Evolutionary conservation across 2,797 vertebrate species (phyloP), one percentile per base, ranked within the genome.

Genomic region (Argyrosomus regius): DNA sequence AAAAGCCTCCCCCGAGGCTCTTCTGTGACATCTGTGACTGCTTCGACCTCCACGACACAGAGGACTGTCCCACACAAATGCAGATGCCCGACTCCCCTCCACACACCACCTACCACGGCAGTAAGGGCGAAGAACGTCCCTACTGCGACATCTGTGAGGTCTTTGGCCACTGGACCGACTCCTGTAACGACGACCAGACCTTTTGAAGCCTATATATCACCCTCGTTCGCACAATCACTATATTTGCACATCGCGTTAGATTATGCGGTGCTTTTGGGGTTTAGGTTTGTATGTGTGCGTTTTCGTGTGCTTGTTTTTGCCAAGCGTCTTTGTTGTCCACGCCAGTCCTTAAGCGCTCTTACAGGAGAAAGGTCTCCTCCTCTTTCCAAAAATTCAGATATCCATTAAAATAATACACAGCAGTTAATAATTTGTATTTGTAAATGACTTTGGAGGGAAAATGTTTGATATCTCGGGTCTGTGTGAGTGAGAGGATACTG

Each of bases 11-110:
- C 1, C 98, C 98, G 0, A 96, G 98, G 43, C 95, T 98, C 45
- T 99, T 99, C 95, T 99, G 98, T 6, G 98, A 99, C 91, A 99
- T 99, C 84, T 99, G 98, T 6, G 98, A 99, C 93, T 97, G 97
- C 94, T 99, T 99, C 2, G 98, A 99, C 65, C 96, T 97, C 58
- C 98, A 99, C 0, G 98, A 99, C 90, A 99, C 98, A 0, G 98
- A 99, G 90, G 98, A 99, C 89, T 99, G 98, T 78, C 98, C 98
- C 3, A 99, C 97, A 0, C 98, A 99, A 90, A 94, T 93, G 3
- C 98, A 99, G 95, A 91, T 94, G 84, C 93, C 95, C 0, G 98
- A 99, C 74, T 97, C 97, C 6, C 97, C 97, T 0, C 97, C 96
- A 0, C 98, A 99, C 91, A 98, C 96, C 0, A 92, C 97, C 0